A percentile compares a stretch with the other conserved stretches of the same genome.
Conservation (phyloP, 2,113 vertebrate species). For the Burhinus bistriatus region DNA sequence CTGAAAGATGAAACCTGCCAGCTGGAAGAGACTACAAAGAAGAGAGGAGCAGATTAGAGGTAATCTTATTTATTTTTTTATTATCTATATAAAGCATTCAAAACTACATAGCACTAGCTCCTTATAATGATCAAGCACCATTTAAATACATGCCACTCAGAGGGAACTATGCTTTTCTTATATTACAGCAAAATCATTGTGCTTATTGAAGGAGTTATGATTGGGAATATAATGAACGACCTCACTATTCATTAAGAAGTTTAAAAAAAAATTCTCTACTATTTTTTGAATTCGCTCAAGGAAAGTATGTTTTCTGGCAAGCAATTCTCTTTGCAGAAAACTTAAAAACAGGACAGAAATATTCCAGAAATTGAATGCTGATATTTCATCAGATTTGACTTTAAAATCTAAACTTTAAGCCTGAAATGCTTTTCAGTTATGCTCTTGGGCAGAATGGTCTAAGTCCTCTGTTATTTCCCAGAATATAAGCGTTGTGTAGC, state of each 20-base stretch:
- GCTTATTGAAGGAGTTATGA: background rate
- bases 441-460: no score
- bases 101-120: background rate
- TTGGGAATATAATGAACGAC: background rate
- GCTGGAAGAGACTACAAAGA: constrained; percentile 78
- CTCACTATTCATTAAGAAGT: background rate
- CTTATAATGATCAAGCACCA: background rate
- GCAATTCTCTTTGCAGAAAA: background rate
- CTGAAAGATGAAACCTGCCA: constrained; percentile 98
- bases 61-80: background rate
- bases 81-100: background rate
- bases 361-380: background rate
- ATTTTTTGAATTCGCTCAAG: background rate
- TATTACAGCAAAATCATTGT: background rate
- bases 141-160: background rate
- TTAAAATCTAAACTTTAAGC: background rate
- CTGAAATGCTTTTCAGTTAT: background rate
- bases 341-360: background rate
- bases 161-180: background rate
- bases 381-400: background rate
- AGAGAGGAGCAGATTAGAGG: background rate
- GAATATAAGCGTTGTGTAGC: background rate
- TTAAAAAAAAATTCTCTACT: background rate
- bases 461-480: background rate
- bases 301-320: background rate